phyloP scores from a whole-genome alignment of 2,888 invertebrate species.

The Phalera bucephala region DNA sequence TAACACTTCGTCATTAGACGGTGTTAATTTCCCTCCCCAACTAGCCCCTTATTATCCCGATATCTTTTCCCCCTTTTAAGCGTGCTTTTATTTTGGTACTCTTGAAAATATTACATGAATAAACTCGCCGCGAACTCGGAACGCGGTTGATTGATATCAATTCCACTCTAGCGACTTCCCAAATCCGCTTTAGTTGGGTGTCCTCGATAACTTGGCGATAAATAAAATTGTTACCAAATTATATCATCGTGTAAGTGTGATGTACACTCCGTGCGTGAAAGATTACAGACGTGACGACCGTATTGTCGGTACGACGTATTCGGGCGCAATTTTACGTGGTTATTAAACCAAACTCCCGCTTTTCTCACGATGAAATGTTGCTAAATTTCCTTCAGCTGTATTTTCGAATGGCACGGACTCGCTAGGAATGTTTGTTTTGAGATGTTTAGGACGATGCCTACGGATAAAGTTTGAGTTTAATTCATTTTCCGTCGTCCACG shows the following conservation, averaged over 20 bases:
- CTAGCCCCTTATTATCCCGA: too few relatives aligned
- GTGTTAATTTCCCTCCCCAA: too few relatives aligned
- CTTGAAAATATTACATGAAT: slow-evolving; percentile 27
- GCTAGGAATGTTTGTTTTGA: slow-evolving; percentile 61
- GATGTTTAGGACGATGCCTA: slow-evolving; percentile 46
- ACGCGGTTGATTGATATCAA: slow-evolving; percentile 26
- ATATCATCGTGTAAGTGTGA: slow-evolving; percentile 44
- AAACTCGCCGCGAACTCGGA: slow-evolving; percentile 12
- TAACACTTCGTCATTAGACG: too few relatives aligned
- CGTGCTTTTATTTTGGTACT: slow-evolving; percentile 2
- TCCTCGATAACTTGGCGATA: slow-evolving; percentile 35
- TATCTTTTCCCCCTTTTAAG: background rate
- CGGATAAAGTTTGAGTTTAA: slow-evolving; percentile 39
- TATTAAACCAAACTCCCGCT: slow-evolving; percentile 52
- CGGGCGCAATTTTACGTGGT: slow-evolving; percentile 55
- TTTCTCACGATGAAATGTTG: slow-evolving; percentile 57
- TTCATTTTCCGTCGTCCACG: slow-evolving; percentile 11
- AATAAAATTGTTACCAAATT: slow-evolving; percentile 43
- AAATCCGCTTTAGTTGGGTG: slow-evolving; percentile 32
- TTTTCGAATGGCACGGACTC: slow-evolving; percentile 53
- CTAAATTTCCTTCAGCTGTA: slow-evolving; percentile 51
- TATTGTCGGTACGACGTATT: slow-evolving; percentile 38
- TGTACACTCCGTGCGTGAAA: slow-evolving; percentile 55
- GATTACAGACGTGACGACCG: slow-evolving; percentile 58
- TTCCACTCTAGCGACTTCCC: slow-evolving; percentile 16